Evolutionary conservation across 2,888 invertebrate genomes (phyloP).

Genomic region (Pachydiplax longipennis): DNA sequence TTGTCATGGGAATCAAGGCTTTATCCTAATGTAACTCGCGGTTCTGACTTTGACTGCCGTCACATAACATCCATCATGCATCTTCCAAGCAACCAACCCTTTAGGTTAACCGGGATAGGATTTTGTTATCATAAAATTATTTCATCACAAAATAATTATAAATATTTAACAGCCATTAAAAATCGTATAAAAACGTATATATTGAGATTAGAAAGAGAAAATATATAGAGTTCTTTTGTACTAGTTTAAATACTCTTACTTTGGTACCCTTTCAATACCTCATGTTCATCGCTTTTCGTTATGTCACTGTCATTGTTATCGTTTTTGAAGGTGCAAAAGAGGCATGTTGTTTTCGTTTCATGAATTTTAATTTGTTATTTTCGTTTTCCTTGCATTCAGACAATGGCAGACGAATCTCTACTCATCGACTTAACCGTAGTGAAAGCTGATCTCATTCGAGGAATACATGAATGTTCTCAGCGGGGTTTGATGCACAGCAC

Average conservation of each 20-base stretch:
- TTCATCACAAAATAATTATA: no score
- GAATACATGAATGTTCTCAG: constrained; percentile 10
- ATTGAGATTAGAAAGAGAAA: no score
- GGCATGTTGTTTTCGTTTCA: not conserved
- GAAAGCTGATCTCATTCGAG: constrained; percentile 4
- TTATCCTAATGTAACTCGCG: not conserved
- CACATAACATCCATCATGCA: not conserved
- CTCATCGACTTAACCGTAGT: constrained; percentile 1
- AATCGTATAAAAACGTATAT: no score
- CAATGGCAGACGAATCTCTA: constrained; percentile 14
- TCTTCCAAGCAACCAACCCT: not conserved
- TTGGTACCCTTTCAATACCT: not conserved
- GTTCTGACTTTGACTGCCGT: not conserved
- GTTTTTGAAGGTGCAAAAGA: not conserved
- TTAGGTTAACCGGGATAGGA: not conserved
- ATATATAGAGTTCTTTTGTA: no score
- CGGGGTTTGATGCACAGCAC: constrained; percentile 17
- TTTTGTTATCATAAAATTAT: no score
- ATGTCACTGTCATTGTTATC: not conserved
- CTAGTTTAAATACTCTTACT: not conserved
- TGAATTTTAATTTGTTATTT: not conserved
- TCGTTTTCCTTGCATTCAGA: not conserved
- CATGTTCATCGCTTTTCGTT: not conserved
- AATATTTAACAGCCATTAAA: no score
- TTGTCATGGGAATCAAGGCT: not conserved